Conservation (phyloP, 2,888 invertebrate species). For the Phorcus lineatus region DNA sequence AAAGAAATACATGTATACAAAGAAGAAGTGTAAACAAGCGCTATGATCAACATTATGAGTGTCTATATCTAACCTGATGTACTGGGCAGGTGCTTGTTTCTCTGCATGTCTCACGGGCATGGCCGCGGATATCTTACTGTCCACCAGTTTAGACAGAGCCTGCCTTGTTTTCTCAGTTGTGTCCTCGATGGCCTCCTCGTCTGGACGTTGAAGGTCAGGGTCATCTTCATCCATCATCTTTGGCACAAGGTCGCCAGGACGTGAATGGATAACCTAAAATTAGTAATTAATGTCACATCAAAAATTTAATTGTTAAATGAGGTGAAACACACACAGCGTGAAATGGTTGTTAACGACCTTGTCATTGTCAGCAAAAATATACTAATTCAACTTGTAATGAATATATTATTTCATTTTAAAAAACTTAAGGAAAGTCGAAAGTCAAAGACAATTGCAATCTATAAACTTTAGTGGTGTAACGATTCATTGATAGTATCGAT, state of each 20-base stretch:
- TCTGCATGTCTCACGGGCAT: constrained; percentile 97
- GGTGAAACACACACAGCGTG: no score
- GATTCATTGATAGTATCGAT: no score
- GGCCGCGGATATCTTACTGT: constrained; percentile 92
- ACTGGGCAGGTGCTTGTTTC: constrained; percentile 93
- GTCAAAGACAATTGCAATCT: no score
- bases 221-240: constrained; percentile 94
- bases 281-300: neutral
- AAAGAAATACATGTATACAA: no score
- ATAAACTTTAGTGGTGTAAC: no score
- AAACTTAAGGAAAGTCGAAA: no score
- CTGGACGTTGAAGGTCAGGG: constrained; percentile 90
- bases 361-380: no score
- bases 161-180: constrained; percentile 91
- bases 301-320: neutral
- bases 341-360: no score
- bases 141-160: constrained; percentile 88
- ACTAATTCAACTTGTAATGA: no score
- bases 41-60: neutral
- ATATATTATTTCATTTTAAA: no score
- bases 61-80: constrained; percentile 85
- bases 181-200: constrained; percentile 88
- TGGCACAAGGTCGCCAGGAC: constrained; percentile 92
- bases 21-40: neutral
- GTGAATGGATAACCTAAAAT: constrained; percentile 88